These are phyloP conservation scores for Pomacea maculata DNA, from an alignment of 1,140 invertebrate species.

Conservation along the genomic window DNA sequence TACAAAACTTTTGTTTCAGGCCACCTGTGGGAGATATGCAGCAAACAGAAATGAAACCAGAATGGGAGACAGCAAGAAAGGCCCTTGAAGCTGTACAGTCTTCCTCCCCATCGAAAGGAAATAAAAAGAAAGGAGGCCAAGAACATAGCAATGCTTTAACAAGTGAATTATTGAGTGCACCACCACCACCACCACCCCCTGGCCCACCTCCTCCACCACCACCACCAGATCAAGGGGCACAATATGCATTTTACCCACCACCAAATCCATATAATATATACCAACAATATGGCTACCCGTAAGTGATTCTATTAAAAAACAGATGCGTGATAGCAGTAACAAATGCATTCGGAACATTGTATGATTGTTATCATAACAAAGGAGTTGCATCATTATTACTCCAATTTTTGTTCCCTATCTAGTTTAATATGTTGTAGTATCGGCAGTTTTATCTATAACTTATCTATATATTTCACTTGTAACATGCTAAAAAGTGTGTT, in stretches of 20 bases:
- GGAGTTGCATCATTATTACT: too few relatives aligned
- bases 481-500: too few relatives aligned
- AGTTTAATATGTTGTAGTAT: too few relatives aligned
- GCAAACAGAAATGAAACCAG: slow-evolving; percentile 41
- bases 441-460: too few relatives aligned
- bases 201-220: slow-evolving; percentile 20
- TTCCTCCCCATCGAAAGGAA: slow-evolving; percentile 26
- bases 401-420: too few relatives aligned
- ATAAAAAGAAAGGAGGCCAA: slow-evolving; percentile 21
- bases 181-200: slow-evolving; percentile 26
- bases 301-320: neutral
- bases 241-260: slow-evolving; percentile 16
- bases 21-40: neutral
- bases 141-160: slow-evolving; percentile 13
- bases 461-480: too few relatives aligned
- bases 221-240: slow-evolving; percentile 5
- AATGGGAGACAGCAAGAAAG: slow-evolving; percentile 52
- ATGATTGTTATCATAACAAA: too few relatives aligned
- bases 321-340: too few relatives aligned
- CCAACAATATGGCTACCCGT: slow-evolving; percentile 31
- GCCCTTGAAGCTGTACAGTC: slow-evolving; percentile 45
- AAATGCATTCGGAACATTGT: too few relatives aligned
- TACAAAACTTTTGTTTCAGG: neutral
- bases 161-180: slow-evolving; percentile 6
- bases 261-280: slow-evolving; percentile 17